phyloP scores from a whole-genome alignment of 2,113 vertebrate species.

The Rissa tridactyla region DNA sequence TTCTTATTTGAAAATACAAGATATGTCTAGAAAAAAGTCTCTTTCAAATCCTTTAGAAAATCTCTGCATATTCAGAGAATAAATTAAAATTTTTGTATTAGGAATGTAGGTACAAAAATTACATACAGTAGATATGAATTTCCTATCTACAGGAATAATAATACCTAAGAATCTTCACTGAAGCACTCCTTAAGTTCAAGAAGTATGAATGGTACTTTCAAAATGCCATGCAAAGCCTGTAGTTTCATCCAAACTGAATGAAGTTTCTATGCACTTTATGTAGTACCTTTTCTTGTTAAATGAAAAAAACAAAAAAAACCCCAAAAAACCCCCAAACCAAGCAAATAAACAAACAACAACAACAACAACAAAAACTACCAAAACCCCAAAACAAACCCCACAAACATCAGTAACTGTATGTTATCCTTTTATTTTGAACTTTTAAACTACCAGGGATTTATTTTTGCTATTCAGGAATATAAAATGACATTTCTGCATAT shows the following conservation, averaged over 20 bases:
- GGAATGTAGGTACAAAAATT: neutral
- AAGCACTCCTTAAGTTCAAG: neutral
- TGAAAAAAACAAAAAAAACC: too few species aligned
- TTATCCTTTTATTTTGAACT: neutral
- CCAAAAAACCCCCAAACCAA: neutral
- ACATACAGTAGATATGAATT: neutral
- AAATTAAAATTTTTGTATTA: neutral
- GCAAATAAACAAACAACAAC: neutral
- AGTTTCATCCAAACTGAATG: neutral
- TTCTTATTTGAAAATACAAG: neutral
- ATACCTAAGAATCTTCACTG: neutral
- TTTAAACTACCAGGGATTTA: neutral
- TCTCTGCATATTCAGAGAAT: neutral
- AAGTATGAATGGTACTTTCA: neutral
- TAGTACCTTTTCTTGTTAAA: neutral
- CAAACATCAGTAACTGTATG: neutral
- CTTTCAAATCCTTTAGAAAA: neutral
- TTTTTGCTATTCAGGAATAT: neutral
- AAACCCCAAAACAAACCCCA: neutral
- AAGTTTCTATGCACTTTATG: neutral
- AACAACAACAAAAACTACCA: neutral
- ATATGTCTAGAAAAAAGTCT: neutral
- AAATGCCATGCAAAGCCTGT: neutral
- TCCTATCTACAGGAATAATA: neutral
- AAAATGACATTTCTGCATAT: neutral